Evolutionary conservation across 2,113 vertebrate species (phyloP).

Genomic region (Ascaphus truei): DNA sequence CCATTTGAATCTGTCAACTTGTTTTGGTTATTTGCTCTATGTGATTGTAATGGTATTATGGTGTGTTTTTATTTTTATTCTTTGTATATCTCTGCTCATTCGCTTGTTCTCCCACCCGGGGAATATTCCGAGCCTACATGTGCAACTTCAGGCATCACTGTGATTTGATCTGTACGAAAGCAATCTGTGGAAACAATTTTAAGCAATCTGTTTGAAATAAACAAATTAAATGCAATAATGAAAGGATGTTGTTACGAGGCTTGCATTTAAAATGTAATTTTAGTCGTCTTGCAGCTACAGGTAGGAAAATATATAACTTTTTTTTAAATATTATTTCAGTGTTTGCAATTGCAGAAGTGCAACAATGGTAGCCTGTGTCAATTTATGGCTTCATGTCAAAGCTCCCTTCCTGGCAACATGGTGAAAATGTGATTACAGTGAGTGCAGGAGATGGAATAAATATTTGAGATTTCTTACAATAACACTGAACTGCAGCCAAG

Average conservation of each 20-base stretch:
- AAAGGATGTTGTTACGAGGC: constrained; percentile 42
- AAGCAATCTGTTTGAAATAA: constrained; percentile 44
- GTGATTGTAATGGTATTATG: too few relatives aligned
- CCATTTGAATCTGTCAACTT: too few relatives aligned
- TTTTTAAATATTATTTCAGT: constrained; percentile 47
- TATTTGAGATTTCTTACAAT: constrained; percentile 71
- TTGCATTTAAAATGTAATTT: constrained; percentile 51
- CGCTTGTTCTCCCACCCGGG: neutral
- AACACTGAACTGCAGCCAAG: constrained; percentile 64
- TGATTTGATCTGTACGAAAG: constrained; percentile 32
- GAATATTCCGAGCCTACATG: neutral
- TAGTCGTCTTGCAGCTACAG: constrained; percentile 40
- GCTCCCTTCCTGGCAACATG: constrained; percentile 71
- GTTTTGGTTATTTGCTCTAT: too few relatives aligned
- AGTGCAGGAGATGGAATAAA: constrained; percentile 70
- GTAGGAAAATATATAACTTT: constrained; percentile 51
- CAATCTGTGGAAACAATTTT: constrained; percentile 38
- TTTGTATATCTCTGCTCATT: too few relatives aligned
- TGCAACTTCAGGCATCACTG: constrained; percentile 33
- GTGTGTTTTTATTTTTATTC: neutral
- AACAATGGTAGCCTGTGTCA: constrained; percentile 66
- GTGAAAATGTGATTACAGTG: constrained; percentile 75
- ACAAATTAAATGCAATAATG: constrained; percentile 44
- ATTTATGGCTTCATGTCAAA: constrained; percentile 64
- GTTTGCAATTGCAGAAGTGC: constrained; percentile 32